Conservation (phyloP, 2,888 invertebrate species). For the Drosophila peninsularis region DNA sequence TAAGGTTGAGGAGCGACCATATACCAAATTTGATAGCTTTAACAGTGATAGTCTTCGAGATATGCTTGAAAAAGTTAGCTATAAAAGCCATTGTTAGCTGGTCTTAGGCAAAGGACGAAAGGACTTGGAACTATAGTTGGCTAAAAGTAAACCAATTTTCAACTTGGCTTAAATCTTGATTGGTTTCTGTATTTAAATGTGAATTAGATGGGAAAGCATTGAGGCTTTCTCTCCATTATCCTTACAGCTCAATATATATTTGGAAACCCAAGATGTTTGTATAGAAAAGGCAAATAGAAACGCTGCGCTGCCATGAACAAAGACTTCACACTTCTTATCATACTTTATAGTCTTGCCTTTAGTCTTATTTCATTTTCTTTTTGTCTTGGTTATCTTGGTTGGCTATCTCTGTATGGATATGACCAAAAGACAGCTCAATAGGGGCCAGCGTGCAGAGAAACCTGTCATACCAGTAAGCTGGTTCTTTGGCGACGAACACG, state of each 20-base stretch:
- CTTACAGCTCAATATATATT: not conserved
- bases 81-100: not conserved
- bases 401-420: slow-evolving; percentile 24
- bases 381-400: slow-evolving; percentile 2
- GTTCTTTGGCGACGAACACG: slow-evolving; percentile 54
- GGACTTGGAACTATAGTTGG: too few species aligned
- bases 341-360: slow-evolving; percentile 1
- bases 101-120: too few species aligned
- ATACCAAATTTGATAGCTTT: not conserved
- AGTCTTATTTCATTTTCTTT: not conserved
- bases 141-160: too few species aligned
- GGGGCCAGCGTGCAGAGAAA: slow-evolving; percentile 34
- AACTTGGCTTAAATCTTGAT: too few species aligned
- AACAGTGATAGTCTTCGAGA: not conserved
- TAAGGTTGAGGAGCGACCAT: too few species aligned
- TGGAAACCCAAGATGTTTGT: not conserved
- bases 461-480: slow-evolving; percentile 52
- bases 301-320: slow-evolving; percentile 3
- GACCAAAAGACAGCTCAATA: slow-evolving; percentile 25
- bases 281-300: not conserved
- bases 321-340: slow-evolving; percentile 18
- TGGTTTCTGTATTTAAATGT: too few species aligned
- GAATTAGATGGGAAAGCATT: too few species aligned
- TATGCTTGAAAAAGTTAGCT: not conserved
- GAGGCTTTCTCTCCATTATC: too few species aligned